Conservation (phyloP, 1,140 invertebrate genomes). For the Drosophila bocki region DNA sequence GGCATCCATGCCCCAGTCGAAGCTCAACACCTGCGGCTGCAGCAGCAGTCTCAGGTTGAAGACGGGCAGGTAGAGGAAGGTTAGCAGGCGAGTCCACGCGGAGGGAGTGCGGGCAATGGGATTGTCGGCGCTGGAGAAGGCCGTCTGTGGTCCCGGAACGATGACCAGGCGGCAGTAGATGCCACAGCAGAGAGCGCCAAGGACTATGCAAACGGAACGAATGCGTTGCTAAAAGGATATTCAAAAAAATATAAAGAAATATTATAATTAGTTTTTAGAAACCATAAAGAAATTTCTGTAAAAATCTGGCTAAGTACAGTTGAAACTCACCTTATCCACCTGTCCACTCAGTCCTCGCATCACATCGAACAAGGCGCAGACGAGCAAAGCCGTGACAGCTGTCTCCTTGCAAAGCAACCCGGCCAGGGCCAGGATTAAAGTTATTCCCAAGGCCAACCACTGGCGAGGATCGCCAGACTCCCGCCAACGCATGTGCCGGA, state of each 20-base stretch:
- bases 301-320: too few species aligned
- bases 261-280: not conserved
- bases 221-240: slow-evolving; percentile 86
- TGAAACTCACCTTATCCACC: slow-evolving; percentile 68
- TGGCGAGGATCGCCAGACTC: slow-evolving; percentile 86
- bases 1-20: slow-evolving; percentile 98
- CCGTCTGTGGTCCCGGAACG: slow-evolving; percentile 88
- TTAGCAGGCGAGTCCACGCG: slow-evolving; percentile 90
- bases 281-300: not conserved
- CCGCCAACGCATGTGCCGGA: slow-evolving; percentile 88
- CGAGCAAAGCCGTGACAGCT: slow-evolving; percentile 94
- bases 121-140: slow-evolving; percentile 96
- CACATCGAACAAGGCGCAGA: slow-evolving; percentile 92
- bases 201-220: slow-evolving; percentile 88
- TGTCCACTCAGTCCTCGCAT: slow-evolving; percentile 86
- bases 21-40: slow-evolving; percentile 93
- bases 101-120: slow-evolving; percentile 92
- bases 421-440: slow-evolving; percentile 87
- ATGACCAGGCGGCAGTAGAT: slow-evolving; percentile 88
- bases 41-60: slow-evolving; percentile 94
- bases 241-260: not conserved
- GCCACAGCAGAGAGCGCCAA: slow-evolving; percentile 86
- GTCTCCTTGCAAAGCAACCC: slow-evolving; percentile 96
- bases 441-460: slow-evolving; percentile 86
- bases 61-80: slow-evolving; percentile 94